Base-by-base conservation (phyloP, 2,888 invertebrate genomes). In the Sinohyriopsis cumingii region DNA sequence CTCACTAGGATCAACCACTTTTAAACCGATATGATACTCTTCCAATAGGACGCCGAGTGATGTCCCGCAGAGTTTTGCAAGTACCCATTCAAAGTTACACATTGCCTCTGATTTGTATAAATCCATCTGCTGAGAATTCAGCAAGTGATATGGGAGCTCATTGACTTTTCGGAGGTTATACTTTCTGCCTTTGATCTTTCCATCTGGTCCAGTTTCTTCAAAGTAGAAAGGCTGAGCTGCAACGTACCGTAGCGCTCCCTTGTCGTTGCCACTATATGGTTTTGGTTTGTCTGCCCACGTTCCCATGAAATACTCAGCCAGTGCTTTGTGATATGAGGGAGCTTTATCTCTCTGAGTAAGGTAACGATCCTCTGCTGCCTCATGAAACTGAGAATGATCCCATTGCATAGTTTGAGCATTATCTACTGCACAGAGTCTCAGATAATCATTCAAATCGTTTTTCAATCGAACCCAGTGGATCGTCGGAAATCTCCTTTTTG, bases 121-220 rank as follows among this genome's bases (percentile, higher is more conserved):
- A 6, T 83, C 93, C 45, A 75, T 75, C 75, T 82, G 93, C 90
- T 82, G 91, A 89, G 87, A 82, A 81, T 93, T 93, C 88, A 93
- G 93, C 87, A 93, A 93, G 86, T 95, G 95, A 91, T 93, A 95
- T 62, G 96, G 95, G 64, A 96, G 91, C 90, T 96, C 96, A 88
- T 95, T 94, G 75, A 95, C 92, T 91, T 94, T 95, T 84, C 96
- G 92, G 63, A 93, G 92, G 91, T 96, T 95, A 90, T 94, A 95
- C 28, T 82, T 76, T 55, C 79, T 67, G 54, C 75, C 76, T 3
- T 77, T 71, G 20, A 79, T 79, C 25, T 82, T 79, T 20, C 74
- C 68, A 5, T 63, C 60, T 9, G 73, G 68, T 45, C 78, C 82
- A 25, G 68, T 71, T 28, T 77, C 77, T 68, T 84, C 81, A 69